Evolutionary conservation across 1,140 invertebrate genomes (phyloP).

Genomic region (Theocolax elegans): DNA sequence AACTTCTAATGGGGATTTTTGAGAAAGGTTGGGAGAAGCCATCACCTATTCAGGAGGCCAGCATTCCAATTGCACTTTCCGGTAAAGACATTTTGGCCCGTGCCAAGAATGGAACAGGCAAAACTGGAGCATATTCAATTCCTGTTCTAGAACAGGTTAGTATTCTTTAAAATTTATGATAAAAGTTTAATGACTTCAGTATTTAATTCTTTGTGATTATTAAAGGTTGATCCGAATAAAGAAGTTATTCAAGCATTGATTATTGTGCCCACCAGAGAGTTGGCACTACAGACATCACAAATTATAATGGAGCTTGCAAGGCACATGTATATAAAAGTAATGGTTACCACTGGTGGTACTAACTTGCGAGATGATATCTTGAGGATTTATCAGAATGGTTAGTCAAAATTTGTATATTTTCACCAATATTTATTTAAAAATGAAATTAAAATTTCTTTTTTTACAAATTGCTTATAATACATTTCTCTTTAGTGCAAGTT

Average conservation of each 20-base stretch:
- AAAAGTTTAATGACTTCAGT: slow-evolving; percentile 5
- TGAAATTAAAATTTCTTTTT: neutral
- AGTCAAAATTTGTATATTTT: slow-evolving; percentile 43
- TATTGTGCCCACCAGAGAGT: slow-evolving; percentile 98
- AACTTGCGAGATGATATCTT: slow-evolving; percentile 99
- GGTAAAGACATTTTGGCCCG: slow-evolving; percentile 98
- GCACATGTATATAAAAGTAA: slow-evolving; percentile 94
- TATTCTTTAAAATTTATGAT: slow-evolving; percentile 9
- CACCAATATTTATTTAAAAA: neutral
- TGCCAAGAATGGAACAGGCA: slow-evolving; percentile 99
- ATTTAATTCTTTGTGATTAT: neutral
- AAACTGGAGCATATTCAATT: slow-evolving; percentile 99
- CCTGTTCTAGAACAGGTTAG: slow-evolving; percentile 89
- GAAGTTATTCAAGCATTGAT: slow-evolving; percentile 96
- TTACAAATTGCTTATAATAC: neutral
- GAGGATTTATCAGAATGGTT: slow-evolving; percentile 98
- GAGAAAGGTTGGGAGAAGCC: slow-evolving; percentile 99
- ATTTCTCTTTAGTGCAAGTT: slow-evolving; percentile 85
- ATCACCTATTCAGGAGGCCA: slow-evolving; percentile 99
- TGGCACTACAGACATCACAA: slow-evolving; percentile 99
- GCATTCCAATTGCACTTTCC: slow-evolving; percentile 97
- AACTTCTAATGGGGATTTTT: slow-evolving; percentile 99
- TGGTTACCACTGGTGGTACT: slow-evolving; percentile 99
- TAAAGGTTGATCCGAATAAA: slow-evolving; percentile 88
- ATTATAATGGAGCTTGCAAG: slow-evolving; percentile 99